Evolutionary conservation across 2,797 vertebrate genomes (phyloP).

Genomic region (Chanos chanos): DNA sequence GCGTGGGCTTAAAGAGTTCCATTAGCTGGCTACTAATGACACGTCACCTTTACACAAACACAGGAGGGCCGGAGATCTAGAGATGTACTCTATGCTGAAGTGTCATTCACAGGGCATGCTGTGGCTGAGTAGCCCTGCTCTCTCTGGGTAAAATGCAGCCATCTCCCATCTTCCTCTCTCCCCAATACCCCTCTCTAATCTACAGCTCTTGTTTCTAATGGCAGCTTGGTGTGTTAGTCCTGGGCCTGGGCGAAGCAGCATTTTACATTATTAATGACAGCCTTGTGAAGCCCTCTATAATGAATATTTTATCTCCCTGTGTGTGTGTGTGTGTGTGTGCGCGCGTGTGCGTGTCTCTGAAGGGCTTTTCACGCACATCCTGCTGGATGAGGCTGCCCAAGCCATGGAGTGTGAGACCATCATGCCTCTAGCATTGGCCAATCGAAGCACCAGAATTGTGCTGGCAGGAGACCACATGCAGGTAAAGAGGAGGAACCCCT

Average conservation of each 20-base stretch:
- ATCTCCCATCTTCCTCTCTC: too few relatives aligned
- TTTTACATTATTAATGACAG: slow-evolving; percentile 26
- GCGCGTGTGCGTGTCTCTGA: neutral
- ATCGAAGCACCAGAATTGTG: slow-evolving; percentile 88
- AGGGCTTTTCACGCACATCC: slow-evolving; percentile 96
- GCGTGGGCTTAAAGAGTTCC: too few relatives aligned
- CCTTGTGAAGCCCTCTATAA: slow-evolving; percentile 28
- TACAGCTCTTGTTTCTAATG: neutral
- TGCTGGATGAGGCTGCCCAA: slow-evolving; percentile 97
- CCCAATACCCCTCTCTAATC: slow-evolving; percentile 19
- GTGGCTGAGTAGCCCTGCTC: too few relatives aligned
- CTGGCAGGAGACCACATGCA: slow-evolving; percentile 99
- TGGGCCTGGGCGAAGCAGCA: too few relatives aligned
- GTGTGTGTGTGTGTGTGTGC: slow-evolving; percentile 12
- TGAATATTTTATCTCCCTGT: slow-evolving; percentile 35
- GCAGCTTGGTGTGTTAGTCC: slow-evolving; percentile 15
- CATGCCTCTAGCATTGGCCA: slow-evolving; percentile 96
- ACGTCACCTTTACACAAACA: too few relatives aligned
- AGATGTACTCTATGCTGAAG: too few relatives aligned
- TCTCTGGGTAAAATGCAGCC: too few relatives aligned
- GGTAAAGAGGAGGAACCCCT: too few relatives aligned
- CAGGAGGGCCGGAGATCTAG: too few relatives aligned
- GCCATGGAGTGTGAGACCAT: slow-evolving; percentile 99
- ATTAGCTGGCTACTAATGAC: too few relatives aligned
- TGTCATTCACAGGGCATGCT: too few relatives aligned